Evolutionary conservation across 2,797 vertebrate species (phyloP), one percentile per base, ranked within the genome.

Genomic region (Pseudochromis fuscus): DNA sequence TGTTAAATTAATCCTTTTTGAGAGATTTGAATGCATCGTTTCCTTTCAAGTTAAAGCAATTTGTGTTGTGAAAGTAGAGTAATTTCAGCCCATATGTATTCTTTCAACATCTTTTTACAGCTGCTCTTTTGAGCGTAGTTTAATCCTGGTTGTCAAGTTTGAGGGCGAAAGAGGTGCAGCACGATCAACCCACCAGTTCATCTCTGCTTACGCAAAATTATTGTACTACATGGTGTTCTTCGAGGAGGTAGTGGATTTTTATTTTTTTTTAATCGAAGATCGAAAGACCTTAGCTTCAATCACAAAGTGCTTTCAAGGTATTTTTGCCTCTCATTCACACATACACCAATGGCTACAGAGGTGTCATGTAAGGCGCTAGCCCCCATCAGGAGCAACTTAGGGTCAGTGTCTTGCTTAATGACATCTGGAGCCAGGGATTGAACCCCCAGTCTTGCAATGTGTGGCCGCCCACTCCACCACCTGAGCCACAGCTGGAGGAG

Each of bases 141-240:
- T 80, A 87, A 88, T 88, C 73, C 70, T 52, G 6, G 66, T 79
- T 81, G 77, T 86, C 58, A 84, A 72, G 81, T 86, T 77, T 84
- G 53, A 77, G 67, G 67, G 50, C 31, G 62, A 71, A 84, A 80
- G 73, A 79, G 72, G 67, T 64, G 57, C 66, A 75, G 78, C 77
- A 75, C 69, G 77, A 82, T 83, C 71, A n/a, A 63, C 63, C 64
- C 62, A 61, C 46, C 51, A 73, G 75, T 82, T 87, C 63, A 65
- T 68, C 57, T 77, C 61, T 53, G 37, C 53, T 50, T 19, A 6
- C 19, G 44, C 60, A 37, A 60, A 84, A 77, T 71, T 15, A 70
- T 53, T 31, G 13, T 13, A 16, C 77, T 62, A 67, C 68, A 62
- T 2, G 44, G 35, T 44, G 63, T 46, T 69, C 13, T 57, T 51